Evolutionary conservation across 2,113 vertebrate species (phyloP).

Genomic region (Condylura cristata): DNA sequence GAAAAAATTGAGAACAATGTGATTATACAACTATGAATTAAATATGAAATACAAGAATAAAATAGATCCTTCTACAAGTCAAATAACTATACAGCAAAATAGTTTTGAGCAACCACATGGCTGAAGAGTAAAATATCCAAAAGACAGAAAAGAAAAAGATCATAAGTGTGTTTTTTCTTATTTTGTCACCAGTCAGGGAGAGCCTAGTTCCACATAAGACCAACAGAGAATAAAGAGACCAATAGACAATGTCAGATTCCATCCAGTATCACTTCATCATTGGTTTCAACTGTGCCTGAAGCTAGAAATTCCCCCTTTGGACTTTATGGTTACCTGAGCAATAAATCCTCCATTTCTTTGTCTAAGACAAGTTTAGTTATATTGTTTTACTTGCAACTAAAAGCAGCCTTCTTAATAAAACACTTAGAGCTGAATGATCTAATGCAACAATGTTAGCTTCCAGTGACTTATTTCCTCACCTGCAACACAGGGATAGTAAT

Average conservation of each 20-base stretch:
- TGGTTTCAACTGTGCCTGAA: neutral
- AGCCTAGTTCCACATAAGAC: neutral
- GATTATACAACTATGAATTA: constrained; percentile 36
- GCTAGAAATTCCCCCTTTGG: neutral
- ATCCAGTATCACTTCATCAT: neutral
- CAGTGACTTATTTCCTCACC: neutral
- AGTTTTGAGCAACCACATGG: neutral
- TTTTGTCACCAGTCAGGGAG: neutral
- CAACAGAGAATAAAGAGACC: neutral
- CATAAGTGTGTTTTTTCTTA: neutral
- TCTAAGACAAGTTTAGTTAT: neutral
- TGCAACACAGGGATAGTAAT: neutral
- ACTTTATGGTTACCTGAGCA: neutral
- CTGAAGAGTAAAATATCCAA: neutral
- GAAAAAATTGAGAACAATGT: constrained; percentile 10
- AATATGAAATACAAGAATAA: neutral
- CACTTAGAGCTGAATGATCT: neutral
- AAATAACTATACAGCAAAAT: neutral
- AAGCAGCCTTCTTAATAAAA: constrained; percentile 29
- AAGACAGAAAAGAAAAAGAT: neutral
- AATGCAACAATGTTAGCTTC: neutral
- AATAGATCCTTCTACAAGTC: neutral
- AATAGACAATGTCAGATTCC: neutral
- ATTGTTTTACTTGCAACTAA: neutral
- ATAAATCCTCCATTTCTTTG: neutral